A percentile compares a stretch with the other conserved stretches of the same genome.
These are phyloP conservation scores for Nephotettix cincticeps DNA, from an alignment of 1,140 invertebrate species.

Conservation along the genomic window DNA sequence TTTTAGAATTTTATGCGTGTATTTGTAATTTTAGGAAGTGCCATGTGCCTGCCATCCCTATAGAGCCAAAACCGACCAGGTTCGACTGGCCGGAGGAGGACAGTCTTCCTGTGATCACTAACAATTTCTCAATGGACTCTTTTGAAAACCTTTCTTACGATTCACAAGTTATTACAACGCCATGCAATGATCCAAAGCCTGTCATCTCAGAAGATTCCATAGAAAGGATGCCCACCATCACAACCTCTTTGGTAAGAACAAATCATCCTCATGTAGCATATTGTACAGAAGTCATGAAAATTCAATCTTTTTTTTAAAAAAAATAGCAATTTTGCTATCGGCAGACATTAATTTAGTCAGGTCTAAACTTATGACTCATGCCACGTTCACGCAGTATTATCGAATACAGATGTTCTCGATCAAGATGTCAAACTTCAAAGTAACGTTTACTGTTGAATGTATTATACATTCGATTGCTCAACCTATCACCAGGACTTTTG, in stretches of 20 bases:
- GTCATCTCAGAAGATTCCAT: neutral
- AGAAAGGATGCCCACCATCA: neutral
- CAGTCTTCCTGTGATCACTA: neutral
- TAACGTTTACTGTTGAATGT: too few species aligned
- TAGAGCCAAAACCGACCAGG: neutral
- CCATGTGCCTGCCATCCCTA: neutral
- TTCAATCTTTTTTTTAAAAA: too few species aligned
- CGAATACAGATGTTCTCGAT: too few species aligned
- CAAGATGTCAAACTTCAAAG: too few species aligned
- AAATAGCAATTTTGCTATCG: too few species aligned
- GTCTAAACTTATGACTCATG: too few species aligned
- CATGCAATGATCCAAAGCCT: neutral
- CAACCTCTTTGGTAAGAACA: neutral
- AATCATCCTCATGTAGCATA: too few species aligned
- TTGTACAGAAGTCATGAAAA: too few species aligned
- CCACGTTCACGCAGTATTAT: too few species aligned
- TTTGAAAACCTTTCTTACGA: conserved; percentile 11
- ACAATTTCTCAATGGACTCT: neutral
- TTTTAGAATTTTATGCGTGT: neutral
- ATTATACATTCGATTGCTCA: too few species aligned
- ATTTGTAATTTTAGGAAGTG: neutral
- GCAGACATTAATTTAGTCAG: too few species aligned
- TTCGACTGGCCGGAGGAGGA: neutral
- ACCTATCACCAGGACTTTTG: too few species aligned
- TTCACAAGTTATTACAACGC: neutral